Percentiles rank a stretch among this genome's conserved stretches.
Evolutionary conservation across 2,888 invertebrate genomes (phyloP).

Genomic region (Spisula solida): DNA sequence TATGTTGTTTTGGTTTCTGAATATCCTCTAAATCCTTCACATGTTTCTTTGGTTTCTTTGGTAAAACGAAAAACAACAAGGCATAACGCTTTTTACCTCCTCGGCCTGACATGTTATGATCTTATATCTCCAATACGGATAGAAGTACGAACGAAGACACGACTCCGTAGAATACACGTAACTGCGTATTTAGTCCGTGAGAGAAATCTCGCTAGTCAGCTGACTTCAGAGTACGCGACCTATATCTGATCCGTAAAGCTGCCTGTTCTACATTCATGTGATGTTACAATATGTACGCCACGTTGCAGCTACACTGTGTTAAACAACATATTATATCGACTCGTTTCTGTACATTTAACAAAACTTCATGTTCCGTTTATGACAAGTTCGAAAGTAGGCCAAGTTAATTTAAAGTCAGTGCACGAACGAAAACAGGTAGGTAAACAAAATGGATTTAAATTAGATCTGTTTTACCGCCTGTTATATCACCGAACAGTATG

Average conservation of each 20-base stretch:
- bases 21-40: background rate
- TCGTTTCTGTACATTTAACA: background rate
- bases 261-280: background rate
- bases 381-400: background rate
- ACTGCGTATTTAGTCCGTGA: background rate
- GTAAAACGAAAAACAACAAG: slow-evolving; percentile 22
- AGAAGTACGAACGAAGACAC: background rate
- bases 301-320: background rate
- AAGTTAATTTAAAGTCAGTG: background rate
- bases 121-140: background rate
- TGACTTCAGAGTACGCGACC: background rate
- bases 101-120: background rate
- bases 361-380: background rate
- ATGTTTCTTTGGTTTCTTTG: background rate
- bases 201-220: background rate
- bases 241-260: background rate
- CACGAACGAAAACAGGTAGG: background rate
- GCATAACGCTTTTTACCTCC: background rate
- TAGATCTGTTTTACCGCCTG: background rate
- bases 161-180: background rate
- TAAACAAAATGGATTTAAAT: background rate
- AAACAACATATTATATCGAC: background rate
- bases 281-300: background rate
- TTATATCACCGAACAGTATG: too few species aligned
- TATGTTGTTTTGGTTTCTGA: background rate